phyloP scores from a whole-genome alignment of 2,888 invertebrate genomes.

The Phengaris alcon region DNA sequence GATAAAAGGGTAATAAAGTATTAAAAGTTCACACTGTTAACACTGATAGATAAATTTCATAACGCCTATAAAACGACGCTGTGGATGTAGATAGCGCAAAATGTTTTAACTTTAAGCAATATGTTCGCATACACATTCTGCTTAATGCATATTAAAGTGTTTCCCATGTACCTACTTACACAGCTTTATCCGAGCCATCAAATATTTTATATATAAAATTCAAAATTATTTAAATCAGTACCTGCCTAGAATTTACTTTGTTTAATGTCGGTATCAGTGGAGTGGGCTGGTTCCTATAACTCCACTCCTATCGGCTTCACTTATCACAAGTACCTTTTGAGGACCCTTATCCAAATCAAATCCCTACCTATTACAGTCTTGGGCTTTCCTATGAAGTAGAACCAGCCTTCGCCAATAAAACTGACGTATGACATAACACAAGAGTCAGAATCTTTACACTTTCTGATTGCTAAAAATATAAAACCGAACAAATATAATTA shows the following conservation, averaged over 20 bases:
- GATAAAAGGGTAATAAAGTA: neutral
- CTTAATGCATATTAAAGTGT: neutral
- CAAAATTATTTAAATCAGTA: no score
- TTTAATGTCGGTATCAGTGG: no score
- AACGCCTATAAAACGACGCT: neutral
- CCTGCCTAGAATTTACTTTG: no score
- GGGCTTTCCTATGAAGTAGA: no score
- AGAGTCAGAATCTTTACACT: neutral
- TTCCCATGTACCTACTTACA: neutral
- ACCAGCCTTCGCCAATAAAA: no score
- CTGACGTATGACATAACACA: no score
- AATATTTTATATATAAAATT: neutral
- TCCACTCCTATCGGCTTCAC: no score
- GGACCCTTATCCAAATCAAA: no score
- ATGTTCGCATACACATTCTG: neutral
- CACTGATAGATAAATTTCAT: constrained; percentile 8
- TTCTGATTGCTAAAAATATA: neutral
- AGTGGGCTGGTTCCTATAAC: no score
- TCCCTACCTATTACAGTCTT: no score
- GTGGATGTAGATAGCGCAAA: neutral
- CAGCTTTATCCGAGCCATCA: neutral
- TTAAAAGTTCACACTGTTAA: constrained; percentile 1
- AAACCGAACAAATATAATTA: no score
- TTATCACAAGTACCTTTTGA: no score
- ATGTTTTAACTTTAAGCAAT: constrained; percentile 10